These are phyloP conservation scores for Cichlasoma orientale DNA, from an alignment of 2,797 vertebrate species.

Conservation along the genomic window DNA sequence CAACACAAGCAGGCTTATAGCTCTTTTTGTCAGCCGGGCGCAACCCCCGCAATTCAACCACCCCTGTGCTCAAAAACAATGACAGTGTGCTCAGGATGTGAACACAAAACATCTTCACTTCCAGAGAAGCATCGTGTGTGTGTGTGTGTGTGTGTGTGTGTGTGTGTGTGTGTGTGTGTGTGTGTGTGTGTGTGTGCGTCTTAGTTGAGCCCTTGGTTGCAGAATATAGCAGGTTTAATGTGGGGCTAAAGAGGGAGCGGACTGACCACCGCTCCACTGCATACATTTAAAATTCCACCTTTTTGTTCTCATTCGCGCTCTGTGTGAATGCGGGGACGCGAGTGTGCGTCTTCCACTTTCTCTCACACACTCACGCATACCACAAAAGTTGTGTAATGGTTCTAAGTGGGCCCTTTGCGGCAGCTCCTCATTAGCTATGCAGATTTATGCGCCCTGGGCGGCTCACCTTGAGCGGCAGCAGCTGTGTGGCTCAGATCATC, in stretches of 20 bases:
- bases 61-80: neutral
- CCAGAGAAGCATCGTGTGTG: neutral
- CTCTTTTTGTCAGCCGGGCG: neutral
- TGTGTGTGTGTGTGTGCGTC: neutral
- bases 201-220: neutral
- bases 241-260: neutral
- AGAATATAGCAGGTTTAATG: neutral
- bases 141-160: neutral
- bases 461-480: slow-evolving; percentile 76
- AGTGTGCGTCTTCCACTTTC: neutral
- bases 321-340: neutral
- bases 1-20: neutral
- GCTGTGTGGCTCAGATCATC: slow-evolving; percentile 69
- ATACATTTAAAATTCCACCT: slow-evolving; percentile 16
- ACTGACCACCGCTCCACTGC: neutral
- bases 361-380: slow-evolving; percentile 10
- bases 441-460: slow-evolving; percentile 72
- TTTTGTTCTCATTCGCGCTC: neutral
- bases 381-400: slow-evolving; percentile 64
- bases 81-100: neutral
- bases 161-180: neutral
- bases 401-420: slow-evolving; percentile 67
- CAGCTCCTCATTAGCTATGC: slow-evolving; percentile 69
- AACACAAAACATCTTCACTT: neutral
- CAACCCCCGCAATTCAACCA: neutral